These are phyloP conservation scores for Limosa lapponica DNA, from an alignment of 2,797 vertebrate genomes.

Conservation along the genomic window DNA sequence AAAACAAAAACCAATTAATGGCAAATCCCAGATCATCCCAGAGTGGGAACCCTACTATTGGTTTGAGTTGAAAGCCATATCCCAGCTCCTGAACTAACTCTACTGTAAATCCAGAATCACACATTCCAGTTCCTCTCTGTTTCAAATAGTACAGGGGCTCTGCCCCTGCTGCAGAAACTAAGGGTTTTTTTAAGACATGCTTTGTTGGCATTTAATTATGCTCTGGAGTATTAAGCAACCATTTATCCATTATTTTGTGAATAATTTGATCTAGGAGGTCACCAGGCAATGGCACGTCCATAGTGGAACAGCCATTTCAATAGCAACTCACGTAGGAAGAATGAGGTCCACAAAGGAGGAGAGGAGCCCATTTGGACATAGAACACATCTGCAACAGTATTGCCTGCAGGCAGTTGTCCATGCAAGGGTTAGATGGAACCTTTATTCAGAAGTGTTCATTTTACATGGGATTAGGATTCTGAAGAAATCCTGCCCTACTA, in stretches of 20 bases:
- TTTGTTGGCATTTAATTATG: background rate
- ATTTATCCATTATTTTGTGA: background rate
- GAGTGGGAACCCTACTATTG: background rate
- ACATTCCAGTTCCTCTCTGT: background rate
- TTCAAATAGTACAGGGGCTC: background rate
- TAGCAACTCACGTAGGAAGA: background rate
- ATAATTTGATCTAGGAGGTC: background rate
- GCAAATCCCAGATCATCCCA: background rate
- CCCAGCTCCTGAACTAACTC: background rate
- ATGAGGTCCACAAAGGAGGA: background rate
- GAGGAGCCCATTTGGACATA: background rate
- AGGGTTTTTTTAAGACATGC: background rate
- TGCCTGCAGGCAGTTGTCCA: background rate
- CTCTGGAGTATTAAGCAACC: background rate
- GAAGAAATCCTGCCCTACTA: background rate
- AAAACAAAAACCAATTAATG: background rate
- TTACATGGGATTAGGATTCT: background rate
- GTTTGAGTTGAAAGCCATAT: background rate
- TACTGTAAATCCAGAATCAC: background rate
- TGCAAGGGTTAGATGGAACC: background rate
- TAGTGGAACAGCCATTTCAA: background rate
- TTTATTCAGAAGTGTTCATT: background rate
- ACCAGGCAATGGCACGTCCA: background rate
- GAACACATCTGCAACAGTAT: background rate
- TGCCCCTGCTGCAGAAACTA: background rate